Conservation (phyloP, 2,113 vertebrate species). For the Sterrhoptilus dennistouni region DNA sequence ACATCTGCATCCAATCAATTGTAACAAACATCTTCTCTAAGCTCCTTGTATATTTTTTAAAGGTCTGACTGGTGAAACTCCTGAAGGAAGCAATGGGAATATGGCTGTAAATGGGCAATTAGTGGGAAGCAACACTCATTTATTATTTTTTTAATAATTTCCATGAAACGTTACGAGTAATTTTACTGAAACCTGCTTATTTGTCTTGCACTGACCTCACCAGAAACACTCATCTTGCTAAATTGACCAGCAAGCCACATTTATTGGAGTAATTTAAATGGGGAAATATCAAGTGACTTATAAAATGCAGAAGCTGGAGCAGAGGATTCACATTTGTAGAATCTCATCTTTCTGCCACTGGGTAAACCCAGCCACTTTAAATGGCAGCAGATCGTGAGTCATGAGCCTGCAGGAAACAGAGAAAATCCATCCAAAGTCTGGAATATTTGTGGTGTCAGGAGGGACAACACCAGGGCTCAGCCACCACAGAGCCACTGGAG, state of each 20-base stretch:
- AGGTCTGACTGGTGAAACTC: not conserved
- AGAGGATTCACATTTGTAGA: not conserved
- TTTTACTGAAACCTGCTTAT: not conserved
- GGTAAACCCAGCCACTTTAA: not conserved
- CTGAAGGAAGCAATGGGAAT: not conserved
- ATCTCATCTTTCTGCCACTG: not conserved
- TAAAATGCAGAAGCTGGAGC: not conserved
- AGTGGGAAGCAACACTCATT: not conserved
- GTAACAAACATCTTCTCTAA: not conserved
- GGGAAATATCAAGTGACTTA: conserved; percentile 4
- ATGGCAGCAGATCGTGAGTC: not conserved
- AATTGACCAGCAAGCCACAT: conserved; percentile 7
- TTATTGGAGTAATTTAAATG: not conserved
- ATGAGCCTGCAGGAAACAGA: not conserved
- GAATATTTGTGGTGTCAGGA: not conserved
- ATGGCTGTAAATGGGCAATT: not conserved
- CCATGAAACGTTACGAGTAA: not conserved
- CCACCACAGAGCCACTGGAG: not conserved
- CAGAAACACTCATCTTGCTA: conserved; percentile 1
- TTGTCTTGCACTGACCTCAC: not conserved
- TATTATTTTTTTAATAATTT: conserved; percentile 23
- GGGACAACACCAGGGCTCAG: not conserved
- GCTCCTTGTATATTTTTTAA: not conserved
- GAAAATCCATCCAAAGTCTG: not conserved
- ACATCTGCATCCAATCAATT: not conserved